phyloP scores from a whole-genome alignment of 1,140 invertebrate species.

The Atta texana region DNA sequence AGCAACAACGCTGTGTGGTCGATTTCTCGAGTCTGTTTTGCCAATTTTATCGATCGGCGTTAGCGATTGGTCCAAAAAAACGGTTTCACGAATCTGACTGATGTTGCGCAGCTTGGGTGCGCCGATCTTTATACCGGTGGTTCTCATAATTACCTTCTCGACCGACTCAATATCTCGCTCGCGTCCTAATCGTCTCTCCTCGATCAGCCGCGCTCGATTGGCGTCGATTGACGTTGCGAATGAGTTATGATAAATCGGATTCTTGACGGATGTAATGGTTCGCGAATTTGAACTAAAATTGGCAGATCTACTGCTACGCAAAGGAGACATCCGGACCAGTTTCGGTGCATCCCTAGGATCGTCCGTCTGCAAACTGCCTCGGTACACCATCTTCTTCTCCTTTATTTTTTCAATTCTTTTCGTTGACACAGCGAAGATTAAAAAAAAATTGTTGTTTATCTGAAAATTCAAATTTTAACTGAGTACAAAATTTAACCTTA shows the following conservation, averaged over 20 bases:
- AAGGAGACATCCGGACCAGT: slow-evolving; percentile 77
- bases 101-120: slow-evolving; percentile 81
- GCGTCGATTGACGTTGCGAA: slow-evolving; percentile 73
- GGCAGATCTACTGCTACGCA: slow-evolving; percentile 72
- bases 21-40: slow-evolving; percentile 39
- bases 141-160: slow-evolving; percentile 77
- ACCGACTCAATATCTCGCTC: slow-evolving; percentile 79
- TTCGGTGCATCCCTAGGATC: slow-evolving; percentile 78
- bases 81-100: slow-evolving; percentile 81
- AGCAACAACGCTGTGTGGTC: slow-evolving; percentile 58
- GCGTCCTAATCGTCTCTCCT: slow-evolving; percentile 76
- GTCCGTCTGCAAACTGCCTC: slow-evolving; percentile 79
- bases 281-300: slow-evolving; percentile 36
- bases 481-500: background rate
- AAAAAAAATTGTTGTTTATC: background rate
- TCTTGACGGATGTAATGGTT: slow-evolving; percentile 35
- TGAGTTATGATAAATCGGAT: slow-evolving; percentile 57
- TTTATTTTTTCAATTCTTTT: slow-evolving; percentile 1
- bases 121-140: slow-evolving; percentile 76
- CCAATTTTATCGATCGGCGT: slow-evolving; percentile 63
- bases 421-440: background rate
- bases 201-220: slow-evolving; percentile 76
- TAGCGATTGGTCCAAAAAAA: slow-evolving; percentile 69
- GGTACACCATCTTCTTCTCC: slow-evolving; percentile 76
- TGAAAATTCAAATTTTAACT: slow-evolving; percentile 8